These are phyloP conservation scores for Tiliqua scincoides DNA, from an alignment of 2,113 vertebrate genomes.

Conservation along the genomic window DNA sequence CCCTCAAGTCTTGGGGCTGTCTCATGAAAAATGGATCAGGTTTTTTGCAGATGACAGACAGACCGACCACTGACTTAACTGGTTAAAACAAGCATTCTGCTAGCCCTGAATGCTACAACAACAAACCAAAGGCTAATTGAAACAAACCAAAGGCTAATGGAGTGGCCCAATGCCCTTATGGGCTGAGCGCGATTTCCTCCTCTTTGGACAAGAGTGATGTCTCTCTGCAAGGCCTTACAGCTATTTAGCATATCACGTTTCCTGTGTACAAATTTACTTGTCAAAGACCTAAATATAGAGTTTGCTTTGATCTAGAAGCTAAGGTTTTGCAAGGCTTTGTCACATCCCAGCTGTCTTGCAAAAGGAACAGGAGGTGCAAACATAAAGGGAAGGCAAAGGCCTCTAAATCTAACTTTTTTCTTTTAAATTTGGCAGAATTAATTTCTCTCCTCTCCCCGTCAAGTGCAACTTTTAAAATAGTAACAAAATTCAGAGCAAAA, in stretches of 20 bases:
- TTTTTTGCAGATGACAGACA: too few relatives aligned
- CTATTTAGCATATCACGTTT: neutral
- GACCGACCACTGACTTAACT: too few relatives aligned
- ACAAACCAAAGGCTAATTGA: neutral
- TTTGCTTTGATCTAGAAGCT: neutral
- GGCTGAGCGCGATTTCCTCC: neutral
- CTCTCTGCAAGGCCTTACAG: neutral
- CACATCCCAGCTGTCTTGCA: neutral
- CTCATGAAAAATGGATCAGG: too few relatives aligned
- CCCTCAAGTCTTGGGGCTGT: too few relatives aligned
- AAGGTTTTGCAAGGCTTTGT: neutral
- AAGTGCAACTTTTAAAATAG: neutral
- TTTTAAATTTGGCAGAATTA: too few relatives aligned
- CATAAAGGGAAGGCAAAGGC: neutral
- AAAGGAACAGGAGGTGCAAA: neutral
- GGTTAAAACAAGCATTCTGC: neutral
- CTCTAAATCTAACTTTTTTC: neutral
- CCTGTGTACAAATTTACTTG: neutral
- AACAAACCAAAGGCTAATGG: neutral
- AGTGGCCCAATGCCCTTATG: neutral
- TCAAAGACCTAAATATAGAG: neutral
- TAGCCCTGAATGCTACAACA: neutral
- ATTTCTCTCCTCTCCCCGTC: neutral
- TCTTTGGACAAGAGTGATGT: neutral
- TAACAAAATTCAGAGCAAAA: neutral